Evolutionary conservation across 2,888 invertebrate species (phyloP).

Genomic region (Drosophila pegasa): DNA sequence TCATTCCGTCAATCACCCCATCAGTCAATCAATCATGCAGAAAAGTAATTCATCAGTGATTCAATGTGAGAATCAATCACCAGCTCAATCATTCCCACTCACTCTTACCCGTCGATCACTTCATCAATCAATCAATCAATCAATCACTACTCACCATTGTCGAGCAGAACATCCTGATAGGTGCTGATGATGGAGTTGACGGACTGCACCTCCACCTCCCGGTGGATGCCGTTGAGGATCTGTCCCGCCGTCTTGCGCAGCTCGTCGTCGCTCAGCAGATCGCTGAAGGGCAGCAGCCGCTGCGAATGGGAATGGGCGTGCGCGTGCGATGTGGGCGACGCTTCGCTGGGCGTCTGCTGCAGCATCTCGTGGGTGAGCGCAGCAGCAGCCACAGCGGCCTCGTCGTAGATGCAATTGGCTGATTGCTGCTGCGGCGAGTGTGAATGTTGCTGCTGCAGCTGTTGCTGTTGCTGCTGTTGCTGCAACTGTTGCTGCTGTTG

Average conservation of each 20-base stretch:
- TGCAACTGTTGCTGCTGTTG: conserved; percentile 28
- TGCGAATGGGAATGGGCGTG: conserved; percentile 41
- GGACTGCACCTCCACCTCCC: conserved; percentile 87
- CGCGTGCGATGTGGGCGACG: conserved; percentile 28
- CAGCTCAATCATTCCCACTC: not conserved
- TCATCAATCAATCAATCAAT: not conserved
- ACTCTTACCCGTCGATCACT: not conserved
- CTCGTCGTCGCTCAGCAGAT: conserved; percentile 83
- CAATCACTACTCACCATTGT: conserved; percentile 79
- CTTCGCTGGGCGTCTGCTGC: conserved; percentile 56
- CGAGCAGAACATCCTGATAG: conserved; percentile 84
- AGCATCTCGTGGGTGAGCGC: conserved; percentile 82
- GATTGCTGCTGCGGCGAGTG: conserved; percentile 48
- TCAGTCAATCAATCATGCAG: not conserved
- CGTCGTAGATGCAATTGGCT: conserved; percentile 77
- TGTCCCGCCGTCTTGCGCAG: conserved; percentile 87
- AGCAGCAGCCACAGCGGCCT: conserved; percentile 83
- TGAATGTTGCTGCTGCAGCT: conserved; percentile 41
- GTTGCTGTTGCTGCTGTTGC: conserved; percentile 2
- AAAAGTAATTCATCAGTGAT: not conserved
- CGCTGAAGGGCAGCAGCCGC: conserved; percentile 73
- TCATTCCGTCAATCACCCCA: not conserved
- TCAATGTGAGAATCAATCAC: not conserved
- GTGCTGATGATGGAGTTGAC: conserved; percentile 84
- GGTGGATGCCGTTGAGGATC: conserved; percentile 87